phyloP scores from a whole-genome alignment of 2,888 invertebrate genomes.

The Nephrotoma guestfalica region DNA sequence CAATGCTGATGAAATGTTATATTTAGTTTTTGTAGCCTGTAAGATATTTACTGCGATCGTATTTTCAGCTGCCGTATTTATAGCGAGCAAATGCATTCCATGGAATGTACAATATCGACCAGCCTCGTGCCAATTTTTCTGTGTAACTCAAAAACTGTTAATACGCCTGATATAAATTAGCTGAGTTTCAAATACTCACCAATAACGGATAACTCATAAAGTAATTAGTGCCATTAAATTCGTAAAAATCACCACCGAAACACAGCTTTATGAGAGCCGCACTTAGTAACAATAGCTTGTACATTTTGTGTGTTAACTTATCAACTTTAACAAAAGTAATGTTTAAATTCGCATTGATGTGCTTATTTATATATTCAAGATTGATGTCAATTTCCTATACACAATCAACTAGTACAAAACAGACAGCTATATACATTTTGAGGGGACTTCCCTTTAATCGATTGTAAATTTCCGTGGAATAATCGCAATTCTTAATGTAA shows the following conservation, averaged over 20 bases:
- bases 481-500: not conserved
- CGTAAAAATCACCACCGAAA: not conserved
- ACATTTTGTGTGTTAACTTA: not conserved
- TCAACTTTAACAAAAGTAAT: not conserved
- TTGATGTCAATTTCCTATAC: not conserved
- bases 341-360: not conserved
- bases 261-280: not conserved
- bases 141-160: not conserved
- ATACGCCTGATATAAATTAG: not conserved
- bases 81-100: not conserved
- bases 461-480: not conserved
- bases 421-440: not conserved
- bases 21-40: not conserved
- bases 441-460: not conserved
- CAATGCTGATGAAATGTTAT: not conserved
- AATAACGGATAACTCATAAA: not conserved
- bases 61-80: not conserved
- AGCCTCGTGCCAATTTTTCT: not conserved
- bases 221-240: not conserved
- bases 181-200: not conserved
- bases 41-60: not conserved
- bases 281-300: not conserved
- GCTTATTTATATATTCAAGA: not conserved
- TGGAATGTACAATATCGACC: not conserved
- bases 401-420: not conserved